Percentiles rank a stretch among this genome's conserved stretches.
phyloP scores from a whole-genome alignment of 2,113 vertebrate species.

The Columba janthina region DNA sequence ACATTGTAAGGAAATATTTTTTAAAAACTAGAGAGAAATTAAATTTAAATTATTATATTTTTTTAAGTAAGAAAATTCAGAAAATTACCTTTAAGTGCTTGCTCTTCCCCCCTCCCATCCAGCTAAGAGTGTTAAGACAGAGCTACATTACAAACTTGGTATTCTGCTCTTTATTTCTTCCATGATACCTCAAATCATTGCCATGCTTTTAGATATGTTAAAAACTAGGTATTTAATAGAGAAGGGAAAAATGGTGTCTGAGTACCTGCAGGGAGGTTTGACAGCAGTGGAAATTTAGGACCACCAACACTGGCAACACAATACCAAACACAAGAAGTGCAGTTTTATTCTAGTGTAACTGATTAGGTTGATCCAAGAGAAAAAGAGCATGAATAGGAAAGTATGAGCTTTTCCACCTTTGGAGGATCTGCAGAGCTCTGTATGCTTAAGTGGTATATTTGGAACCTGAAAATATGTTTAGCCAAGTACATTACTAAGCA shows the following conservation, averaged over 20 bases:
- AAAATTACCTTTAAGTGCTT: not conserved
- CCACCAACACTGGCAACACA: not conserved
- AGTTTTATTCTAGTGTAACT: not conserved
- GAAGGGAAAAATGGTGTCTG: not conserved
- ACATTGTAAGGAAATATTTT: not conserved
- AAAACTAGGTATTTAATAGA: not conserved
- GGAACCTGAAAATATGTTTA: not conserved
- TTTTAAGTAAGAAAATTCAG: not conserved
- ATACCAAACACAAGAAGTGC: not conserved
- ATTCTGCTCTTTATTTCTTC: not conserved
- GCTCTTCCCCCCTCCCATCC: not conserved
- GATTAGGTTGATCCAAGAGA: not conserved
- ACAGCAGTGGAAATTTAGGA: not conserved
- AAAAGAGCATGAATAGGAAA: not conserved
- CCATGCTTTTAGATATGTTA: not conserved
- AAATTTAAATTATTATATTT: not conserved
- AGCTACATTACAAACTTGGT: not conserved
- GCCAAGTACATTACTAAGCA: not conserved
- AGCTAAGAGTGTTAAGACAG: not conserved
- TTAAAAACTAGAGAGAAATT: not conserved
- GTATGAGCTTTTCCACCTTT: not conserved
- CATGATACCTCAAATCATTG: not conserved
- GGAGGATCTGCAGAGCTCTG: not conserved
- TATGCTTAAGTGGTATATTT: not conserved
- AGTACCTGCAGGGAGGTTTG: not conserved